Conservation (phyloP, 2,888 invertebrate species). For the Brachyopa scutellaris region DNA sequence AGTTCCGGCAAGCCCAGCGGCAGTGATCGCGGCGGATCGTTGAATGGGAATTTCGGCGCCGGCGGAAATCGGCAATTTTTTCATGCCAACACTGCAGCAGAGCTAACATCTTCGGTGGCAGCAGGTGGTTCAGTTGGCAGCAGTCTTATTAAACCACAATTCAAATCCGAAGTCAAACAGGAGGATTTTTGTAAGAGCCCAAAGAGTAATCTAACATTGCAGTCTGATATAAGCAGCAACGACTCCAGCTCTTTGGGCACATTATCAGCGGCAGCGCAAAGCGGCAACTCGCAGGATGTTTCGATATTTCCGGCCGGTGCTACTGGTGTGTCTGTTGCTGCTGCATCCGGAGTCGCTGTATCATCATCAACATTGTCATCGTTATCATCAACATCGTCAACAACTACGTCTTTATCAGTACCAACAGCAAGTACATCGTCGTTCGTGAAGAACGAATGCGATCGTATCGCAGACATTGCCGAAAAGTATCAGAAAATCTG, state of each 20-base stretch:
- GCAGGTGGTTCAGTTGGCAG: constrained; percentile 39
- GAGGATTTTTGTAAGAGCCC: constrained; percentile 85
- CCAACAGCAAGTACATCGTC: not conserved
- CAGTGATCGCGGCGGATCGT: constrained; percentile 50
- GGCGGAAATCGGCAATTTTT: constrained; percentile 54
- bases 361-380: constrained; percentile 39
- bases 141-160: constrained; percentile 73
- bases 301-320: constrained; percentile 44
- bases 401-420: constrained; percentile 2
- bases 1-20: constrained; percentile 68
- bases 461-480: constrained; percentile 76
- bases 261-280: constrained; percentile 79
- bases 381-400: constrained; percentile 31
- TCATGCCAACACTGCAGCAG: constrained; percentile 42
- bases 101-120: constrained; percentile 46
- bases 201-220: constrained; percentile 80
- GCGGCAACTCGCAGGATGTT: constrained; percentile 39
- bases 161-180: constrained; percentile 74
- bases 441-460: constrained; percentile 12
- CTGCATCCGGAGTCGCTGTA: constrained; percentile 72
- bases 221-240: constrained; percentile 70
- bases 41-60: constrained; percentile 48
- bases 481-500: constrained; percentile 81
- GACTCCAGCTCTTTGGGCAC: constrained; percentile 85
- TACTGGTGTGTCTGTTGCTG: constrained; percentile 43